Evolutionary conservation across 2,113 vertebrate genomes (phyloP), one percentile per base, ranked within the genome.

Genomic region (Tonatia bakeri): DNA sequence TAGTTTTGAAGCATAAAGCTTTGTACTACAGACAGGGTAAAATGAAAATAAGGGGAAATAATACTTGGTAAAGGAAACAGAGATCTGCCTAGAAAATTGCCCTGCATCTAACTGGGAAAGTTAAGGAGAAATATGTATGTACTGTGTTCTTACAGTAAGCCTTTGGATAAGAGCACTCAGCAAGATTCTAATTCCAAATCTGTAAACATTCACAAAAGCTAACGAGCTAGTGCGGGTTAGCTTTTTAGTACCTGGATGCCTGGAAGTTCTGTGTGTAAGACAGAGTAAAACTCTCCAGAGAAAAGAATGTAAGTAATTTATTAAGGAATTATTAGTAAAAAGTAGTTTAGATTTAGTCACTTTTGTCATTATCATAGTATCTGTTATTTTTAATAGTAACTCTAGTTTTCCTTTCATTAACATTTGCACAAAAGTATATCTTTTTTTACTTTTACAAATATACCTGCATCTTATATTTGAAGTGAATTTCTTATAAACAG

Each of bases 301-400:
- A 69, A 94, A 95, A 92, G 7, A 90, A 84, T 84, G 15, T 11
- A 84, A 85, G 31, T 36, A 75, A 28, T 67, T 76, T 83, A 52
- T 77, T 90, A 85, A 96, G 76, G 26, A 91, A 75, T 85, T 95
- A 80, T 45, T 84, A 65, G 67, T 84, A 56, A 88, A 47, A 88
- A 80, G 31, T 73, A 52, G 72, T 45, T 91, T 87, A 77, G 22
- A 87, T 83, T 87, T 22, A 91, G 16, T 20, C 43, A 54, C 10
- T 24, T 91, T 83, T 91, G 26, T 14, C 70, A 70, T 38, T 56
- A 20, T 56, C 54, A 56, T 56, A 36, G 6, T 64, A 7, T 67
- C 43, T 90, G 8, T 65, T n/a, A 59, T 56, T 65, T 77, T 79
- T 65, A 36, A 65, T 45, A 79, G 26, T 81, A 12, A 64, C 13